phyloP scores from a whole-genome alignment of 2,113 vertebrate species.

The Oplegnathus fasciatus region DNA sequence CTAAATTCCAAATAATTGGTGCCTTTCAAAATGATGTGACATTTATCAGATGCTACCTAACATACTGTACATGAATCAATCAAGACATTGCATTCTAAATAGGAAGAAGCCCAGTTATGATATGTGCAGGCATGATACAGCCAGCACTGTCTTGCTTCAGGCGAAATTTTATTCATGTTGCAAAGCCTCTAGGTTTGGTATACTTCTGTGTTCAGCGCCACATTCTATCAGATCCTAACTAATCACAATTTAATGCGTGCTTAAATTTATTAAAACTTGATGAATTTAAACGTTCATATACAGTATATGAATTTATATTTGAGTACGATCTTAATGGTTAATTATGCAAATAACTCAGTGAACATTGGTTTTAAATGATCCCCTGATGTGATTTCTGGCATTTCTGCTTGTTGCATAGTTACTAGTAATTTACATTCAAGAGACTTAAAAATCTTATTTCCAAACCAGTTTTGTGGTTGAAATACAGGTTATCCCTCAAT shows the following conservation, averaged over 20 bases:
- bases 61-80: constrained; percentile 1
- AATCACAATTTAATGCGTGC: neutral
- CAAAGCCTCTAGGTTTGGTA: constrained; percentile 5
- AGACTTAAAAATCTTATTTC: neutral
- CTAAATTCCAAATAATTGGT: constrained; percentile 23
- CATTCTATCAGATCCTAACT: neutral
- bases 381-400: neutral
- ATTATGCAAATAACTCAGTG: neutral
- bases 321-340: neutral
- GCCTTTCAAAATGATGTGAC: constrained; percentile 3
- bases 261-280: neutral
- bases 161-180: constrained; percentile 1
- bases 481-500: neutral
- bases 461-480: neutral
- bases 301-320: neutral
- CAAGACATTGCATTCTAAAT: neutral
- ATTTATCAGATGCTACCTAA: constrained; percentile 1
- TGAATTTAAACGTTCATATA: neutral
- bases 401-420: neutral
- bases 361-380: neutral
- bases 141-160: neutral
- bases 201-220: neutral
- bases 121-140: neutral
- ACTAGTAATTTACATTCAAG: neutral
- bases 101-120: neutral